phyloP scores from a whole-genome alignment of 2,797 vertebrate genomes.

The Falco peregrinus region DNA sequence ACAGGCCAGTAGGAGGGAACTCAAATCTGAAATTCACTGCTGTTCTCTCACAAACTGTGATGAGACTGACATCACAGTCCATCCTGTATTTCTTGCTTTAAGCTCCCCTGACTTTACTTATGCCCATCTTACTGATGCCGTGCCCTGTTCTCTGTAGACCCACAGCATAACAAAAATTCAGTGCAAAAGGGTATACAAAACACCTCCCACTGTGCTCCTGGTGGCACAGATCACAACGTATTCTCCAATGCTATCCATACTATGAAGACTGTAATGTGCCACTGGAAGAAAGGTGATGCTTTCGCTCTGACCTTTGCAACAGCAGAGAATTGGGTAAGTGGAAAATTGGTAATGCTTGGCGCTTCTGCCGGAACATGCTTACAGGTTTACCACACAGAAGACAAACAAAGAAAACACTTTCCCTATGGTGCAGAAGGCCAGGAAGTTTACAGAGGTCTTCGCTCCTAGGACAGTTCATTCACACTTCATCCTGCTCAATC shows the following conservation, averaged over 20 bases:
- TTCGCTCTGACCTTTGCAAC: background rate
- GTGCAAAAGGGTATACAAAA: background rate
- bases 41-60: background rate
- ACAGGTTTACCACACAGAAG: background rate
- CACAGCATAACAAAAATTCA: background rate
- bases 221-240: background rate
- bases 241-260: background rate
- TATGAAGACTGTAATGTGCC: background rate
- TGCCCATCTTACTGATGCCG: background rate
- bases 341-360: background rate
- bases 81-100: background rate
- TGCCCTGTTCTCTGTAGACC: background rate
- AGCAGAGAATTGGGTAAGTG: background rate
- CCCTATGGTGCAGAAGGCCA: background rate
- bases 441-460: background rate
- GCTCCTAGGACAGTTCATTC: background rate
- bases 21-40: background rate
- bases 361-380: background rate
- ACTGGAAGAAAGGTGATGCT: background rate
- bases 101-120: background rate
- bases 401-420: background rate
- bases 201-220: background rate
- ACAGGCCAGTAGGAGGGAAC: rapidly evolving
- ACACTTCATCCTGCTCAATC: background rate
- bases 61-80: background rate